Conservation (phyloP, 2,113 vertebrate genomes). For the Cyprichromis sp. region DNA sequence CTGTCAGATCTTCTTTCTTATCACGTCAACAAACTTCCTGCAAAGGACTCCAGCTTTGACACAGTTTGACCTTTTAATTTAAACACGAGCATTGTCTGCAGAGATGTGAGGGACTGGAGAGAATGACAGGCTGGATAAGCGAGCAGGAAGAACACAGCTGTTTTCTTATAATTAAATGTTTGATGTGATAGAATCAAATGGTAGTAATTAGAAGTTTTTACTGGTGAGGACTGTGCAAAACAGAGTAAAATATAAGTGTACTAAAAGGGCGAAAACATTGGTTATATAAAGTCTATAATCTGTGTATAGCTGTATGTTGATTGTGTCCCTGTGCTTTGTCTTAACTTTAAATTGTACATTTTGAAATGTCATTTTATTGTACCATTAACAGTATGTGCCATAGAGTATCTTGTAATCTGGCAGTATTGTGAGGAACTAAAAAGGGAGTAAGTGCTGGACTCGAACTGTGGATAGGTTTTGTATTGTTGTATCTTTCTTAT, state of each 20-base stretch:
- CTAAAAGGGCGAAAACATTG: slow-evolving; percentile 17
- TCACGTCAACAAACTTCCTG: not conserved
- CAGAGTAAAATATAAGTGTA: not conserved
- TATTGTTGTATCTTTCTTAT: not conserved
- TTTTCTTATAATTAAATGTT: slow-evolving; percentile 31
- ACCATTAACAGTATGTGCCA: slow-evolving; percentile 50
- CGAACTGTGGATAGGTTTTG: not conserved
- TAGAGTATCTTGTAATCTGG: slow-evolving; percentile 20
- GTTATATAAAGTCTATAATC: slow-evolving; percentile 19
- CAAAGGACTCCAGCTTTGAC: not conserved
- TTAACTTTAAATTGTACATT: slow-evolving; percentile 44
- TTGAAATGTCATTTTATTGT: slow-evolving; percentile 33
- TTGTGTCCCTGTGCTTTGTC: slow-evolving; percentile 35
- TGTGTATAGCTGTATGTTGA: slow-evolving; percentile 35
- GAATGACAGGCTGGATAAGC: not conserved
- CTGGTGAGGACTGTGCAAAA: not conserved
- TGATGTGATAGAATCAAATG: slow-evolving; percentile 8
- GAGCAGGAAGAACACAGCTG: not conserved
- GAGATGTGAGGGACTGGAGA: not conserved
- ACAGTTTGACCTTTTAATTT: not conserved
- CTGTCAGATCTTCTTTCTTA: slow-evolving; percentile 2
- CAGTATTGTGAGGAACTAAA: slow-evolving; percentile 5
- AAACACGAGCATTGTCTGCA: not conserved
- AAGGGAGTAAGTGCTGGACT: not conserved
- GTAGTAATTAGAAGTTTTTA: not conserved